A percentile compares a stretch with the other conserved stretches of the same genome.
Conservation (phyloP, 1,140 invertebrate species). For the Orchestia grillus region DNA sequence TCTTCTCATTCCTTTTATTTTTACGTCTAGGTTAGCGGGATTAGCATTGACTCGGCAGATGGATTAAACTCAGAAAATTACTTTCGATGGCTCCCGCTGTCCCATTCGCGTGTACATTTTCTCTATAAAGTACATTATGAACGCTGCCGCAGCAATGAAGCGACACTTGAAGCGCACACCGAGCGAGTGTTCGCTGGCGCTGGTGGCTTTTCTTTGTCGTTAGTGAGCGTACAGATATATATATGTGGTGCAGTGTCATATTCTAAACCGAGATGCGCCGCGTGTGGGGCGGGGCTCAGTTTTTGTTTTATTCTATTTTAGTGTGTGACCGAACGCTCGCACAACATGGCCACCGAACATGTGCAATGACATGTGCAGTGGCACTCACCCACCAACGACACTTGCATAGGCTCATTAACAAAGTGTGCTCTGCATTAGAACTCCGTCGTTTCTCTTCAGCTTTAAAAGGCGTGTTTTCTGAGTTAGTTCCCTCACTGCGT, state of each 20-base stretch:
- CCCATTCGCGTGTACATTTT: background rate
- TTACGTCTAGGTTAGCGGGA: background rate
- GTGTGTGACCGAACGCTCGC: background rate
- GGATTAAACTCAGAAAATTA: background rate
- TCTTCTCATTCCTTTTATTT: background rate
- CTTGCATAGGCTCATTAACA: background rate
- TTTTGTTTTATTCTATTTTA: background rate
- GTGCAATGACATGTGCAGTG: background rate
- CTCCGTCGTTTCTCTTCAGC: background rate
- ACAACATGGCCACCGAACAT: background rate
- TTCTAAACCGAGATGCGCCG: background rate
- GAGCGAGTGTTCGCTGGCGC: background rate
- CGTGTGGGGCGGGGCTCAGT: background rate
- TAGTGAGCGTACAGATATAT: background rate
- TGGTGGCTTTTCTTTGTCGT: constrained; percentile 7
- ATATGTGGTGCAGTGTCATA: background rate
- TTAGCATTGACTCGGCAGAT: background rate
- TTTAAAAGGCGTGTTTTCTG: background rate
- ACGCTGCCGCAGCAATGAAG: background rate
- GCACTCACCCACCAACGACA: background rate
- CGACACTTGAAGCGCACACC: background rate
- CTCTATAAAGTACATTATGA: background rate
- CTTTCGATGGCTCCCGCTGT: background rate
- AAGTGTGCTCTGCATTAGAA: background rate
- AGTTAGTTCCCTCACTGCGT: background rate